These are phyloP conservation scores for Ciconia nigra DNA, from an alignment of 2,797 vertebrate species.

Conservation along the genomic window DNA sequence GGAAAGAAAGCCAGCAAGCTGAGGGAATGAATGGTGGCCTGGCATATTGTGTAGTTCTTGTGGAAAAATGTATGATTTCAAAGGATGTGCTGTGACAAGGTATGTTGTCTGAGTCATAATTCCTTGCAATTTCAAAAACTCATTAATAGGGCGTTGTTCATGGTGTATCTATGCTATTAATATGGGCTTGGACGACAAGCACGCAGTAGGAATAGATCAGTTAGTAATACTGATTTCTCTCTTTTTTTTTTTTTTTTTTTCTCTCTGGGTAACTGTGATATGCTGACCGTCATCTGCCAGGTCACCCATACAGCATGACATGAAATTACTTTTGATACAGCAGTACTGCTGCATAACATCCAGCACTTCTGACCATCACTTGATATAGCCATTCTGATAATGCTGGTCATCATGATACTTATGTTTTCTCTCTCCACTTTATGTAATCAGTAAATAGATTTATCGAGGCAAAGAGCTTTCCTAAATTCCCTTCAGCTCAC, in stretches of 20 bases:
- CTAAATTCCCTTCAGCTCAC: background rate
- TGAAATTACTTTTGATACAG: background rate
- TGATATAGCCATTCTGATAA: background rate
- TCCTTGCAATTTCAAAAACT: background rate
- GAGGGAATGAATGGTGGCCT: background rate
- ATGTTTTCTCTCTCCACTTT: background rate
- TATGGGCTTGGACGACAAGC: background rate
- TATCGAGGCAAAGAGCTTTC: background rate
- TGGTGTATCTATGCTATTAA: background rate
- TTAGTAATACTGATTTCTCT: background rate
- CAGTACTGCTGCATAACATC: no score
- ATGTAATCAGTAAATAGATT: background rate
- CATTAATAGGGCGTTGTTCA: background rate
- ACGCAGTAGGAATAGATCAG: background rate
- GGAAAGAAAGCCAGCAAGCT: background rate
- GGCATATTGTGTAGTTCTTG: background rate
- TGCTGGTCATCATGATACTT: background rate
- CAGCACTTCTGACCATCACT: background rate
- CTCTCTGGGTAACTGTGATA: background rate
- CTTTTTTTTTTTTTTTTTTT: background rate
- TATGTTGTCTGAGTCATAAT: background rate
- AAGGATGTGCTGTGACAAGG: background rate
- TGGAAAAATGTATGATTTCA: background rate
- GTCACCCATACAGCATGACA: background rate
- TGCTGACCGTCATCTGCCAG: background rate